A percentile compares a stretch with the other conserved stretches of the same genome.
Evolutionary conservation across 2,113 vertebrate species (phyloP).

Genomic region (Gulo gulo): DNA sequence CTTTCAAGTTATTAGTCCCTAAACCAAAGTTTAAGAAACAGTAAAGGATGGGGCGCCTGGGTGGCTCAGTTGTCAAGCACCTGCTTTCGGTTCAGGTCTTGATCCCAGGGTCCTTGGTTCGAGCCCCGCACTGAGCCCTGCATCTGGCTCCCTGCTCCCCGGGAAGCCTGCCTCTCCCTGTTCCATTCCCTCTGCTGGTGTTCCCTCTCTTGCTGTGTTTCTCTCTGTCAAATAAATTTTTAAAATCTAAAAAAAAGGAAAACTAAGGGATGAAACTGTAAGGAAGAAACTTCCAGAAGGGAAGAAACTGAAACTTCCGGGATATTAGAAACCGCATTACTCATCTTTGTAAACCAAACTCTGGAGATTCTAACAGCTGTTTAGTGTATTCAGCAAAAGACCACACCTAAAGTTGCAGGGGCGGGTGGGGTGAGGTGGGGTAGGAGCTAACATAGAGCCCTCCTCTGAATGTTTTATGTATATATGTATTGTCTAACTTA

Average conservation of each 20-base stretch:
- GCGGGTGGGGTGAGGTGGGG: not conserved
- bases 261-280: not conserved
- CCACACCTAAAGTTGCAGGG: conserved; percentile 47
- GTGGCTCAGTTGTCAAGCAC: too few relatives aligned
- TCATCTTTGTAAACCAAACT: conserved; percentile 58
- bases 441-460: not conserved
- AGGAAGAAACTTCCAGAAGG: conserved; percentile 15
- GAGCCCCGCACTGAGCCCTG: too few relatives aligned
- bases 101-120: too few relatives aligned
- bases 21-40: conserved; percentile 9
- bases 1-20: conserved; percentile 3
- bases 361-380: conserved; percentile 47
- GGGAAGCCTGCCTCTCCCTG: too few relatives aligned
- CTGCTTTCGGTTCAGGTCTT: too few relatives aligned
- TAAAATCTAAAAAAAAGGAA: too few relatives aligned
- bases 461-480: not conserved
- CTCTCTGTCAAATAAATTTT: too few relatives aligned
- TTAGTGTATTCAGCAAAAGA: conserved; percentile 4
- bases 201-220: too few relatives aligned
- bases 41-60: not conserved
- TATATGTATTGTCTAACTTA: not conserved
- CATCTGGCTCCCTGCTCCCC: too few relatives aligned
- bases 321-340: conserved; percentile 49
- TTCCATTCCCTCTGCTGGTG: too few relatives aligned
- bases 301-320: conserved; percentile 55